Evolutionary conservation across 2,888 invertebrate genomes (phyloP).

Genomic region (Tachina grossa): DNA sequence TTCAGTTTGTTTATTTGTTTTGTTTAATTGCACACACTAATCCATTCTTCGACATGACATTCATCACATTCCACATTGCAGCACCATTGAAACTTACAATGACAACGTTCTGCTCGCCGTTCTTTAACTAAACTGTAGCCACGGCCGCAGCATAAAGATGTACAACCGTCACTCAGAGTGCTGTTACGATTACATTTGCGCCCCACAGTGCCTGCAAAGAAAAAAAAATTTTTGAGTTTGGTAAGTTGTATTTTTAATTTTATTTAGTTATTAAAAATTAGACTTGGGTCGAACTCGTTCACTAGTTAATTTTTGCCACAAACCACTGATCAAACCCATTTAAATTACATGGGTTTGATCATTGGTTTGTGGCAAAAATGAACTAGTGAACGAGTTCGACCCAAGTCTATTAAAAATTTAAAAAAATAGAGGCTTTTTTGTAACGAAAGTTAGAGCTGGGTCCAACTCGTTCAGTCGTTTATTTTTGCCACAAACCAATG

Average conservation of each 20-base stretch:
- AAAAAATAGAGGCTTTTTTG: not conserved
- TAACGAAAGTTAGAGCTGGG: no score
- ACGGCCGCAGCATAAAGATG: constrained; percentile 94
- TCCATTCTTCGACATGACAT: constrained; percentile 93
- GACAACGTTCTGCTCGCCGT: constrained; percentile 90
- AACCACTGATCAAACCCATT: no score
- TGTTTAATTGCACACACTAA: constrained; percentile 93
- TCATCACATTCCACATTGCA: constrained; percentile 95
- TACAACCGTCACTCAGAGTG: constrained; percentile 90
- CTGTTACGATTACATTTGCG: constrained; percentile 90
- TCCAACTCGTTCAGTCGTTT: no score
- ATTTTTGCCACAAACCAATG: no score
- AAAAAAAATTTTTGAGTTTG: not conserved
- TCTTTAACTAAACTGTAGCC: constrained; percentile 92
- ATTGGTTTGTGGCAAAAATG: no score
- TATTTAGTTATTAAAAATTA: not conserved
- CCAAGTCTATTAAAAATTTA: not conserved
- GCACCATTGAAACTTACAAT: constrained; percentile 97
- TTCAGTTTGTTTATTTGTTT: constrained; percentile 17
- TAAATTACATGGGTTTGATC: no score
- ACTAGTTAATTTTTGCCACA: no score
- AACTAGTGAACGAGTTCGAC: no score
- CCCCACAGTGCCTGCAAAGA: constrained; percentile 86
- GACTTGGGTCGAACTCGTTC: no score
- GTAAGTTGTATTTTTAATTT: not conserved